phyloP scores from a whole-genome alignment of 2,113 vertebrate genomes.

The Catagonus wagneri region DNA sequence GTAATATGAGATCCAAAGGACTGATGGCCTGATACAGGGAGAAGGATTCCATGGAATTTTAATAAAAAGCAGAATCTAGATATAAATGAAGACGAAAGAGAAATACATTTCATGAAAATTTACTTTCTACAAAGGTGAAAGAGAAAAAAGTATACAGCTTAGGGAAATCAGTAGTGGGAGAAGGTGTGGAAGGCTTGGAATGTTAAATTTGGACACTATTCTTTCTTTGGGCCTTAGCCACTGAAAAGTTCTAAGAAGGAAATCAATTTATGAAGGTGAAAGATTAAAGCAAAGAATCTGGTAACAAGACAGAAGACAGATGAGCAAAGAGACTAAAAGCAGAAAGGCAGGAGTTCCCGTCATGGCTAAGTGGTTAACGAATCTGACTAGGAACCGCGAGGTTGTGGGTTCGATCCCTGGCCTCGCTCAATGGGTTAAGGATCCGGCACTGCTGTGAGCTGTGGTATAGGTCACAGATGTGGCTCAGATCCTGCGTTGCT shows the following conservation, averaged over 20 bases:
- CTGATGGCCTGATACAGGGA: not conserved
- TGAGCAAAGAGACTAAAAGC: not conserved
- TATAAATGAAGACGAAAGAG: not conserved
- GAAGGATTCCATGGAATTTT: not conserved
- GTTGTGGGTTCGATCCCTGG: too few species aligned
- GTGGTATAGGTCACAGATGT: too few species aligned
- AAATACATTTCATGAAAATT: not conserved
- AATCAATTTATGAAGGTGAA: slow-evolving; percentile 12
- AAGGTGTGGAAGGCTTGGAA: not conserved
- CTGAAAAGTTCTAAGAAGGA: slow-evolving; percentile 13
- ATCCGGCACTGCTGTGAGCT: too few species aligned
- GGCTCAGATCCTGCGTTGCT: too few species aligned
- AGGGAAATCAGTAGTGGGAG: not conserved
- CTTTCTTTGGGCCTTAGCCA: not conserved
- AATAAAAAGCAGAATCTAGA: slow-evolving; percentile 18
- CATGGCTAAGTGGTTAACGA: too few species aligned
- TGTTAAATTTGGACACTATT: not conserved
- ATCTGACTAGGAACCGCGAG: too few species aligned
- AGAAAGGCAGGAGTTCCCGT: too few species aligned
- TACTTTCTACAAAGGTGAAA: slow-evolving; percentile 8
- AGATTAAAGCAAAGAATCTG: slow-evolving; percentile 39
- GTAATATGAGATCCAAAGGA: slow-evolving; percentile 11
- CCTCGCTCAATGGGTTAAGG: too few species aligned
- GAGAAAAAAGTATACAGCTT: not conserved
- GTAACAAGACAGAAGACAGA: slow-evolving; percentile 46